phyloP scores from a whole-genome alignment of 2,888 invertebrate species.

The Thera obeliscata region DNA sequence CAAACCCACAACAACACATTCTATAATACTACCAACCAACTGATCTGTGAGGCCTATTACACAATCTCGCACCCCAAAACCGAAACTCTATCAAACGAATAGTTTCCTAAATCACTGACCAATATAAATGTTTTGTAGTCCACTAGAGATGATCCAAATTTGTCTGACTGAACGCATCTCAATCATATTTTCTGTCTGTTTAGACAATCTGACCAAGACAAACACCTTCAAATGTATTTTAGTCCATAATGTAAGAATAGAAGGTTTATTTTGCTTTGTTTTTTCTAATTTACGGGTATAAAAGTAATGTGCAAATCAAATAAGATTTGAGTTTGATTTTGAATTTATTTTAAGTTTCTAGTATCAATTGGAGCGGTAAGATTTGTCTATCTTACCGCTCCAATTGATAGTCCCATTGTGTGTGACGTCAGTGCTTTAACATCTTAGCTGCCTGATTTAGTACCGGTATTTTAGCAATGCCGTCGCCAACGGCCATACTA shows the following conservation, averaged over 20 bases:
- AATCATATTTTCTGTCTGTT: conserved; percentile 47
- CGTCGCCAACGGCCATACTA: conserved; percentile 40
- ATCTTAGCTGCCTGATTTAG: too few species aligned
- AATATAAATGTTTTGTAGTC: conserved; percentile 49
- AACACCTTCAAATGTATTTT: too few species aligned
- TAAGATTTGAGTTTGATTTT: too few species aligned
- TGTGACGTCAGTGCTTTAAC: background rate
- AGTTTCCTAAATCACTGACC: conserved; percentile 46
- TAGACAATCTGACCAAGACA: conserved; percentile 42
- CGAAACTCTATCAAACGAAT: conserved; percentile 32
- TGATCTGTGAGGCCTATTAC: too few species aligned
- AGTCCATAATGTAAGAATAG: background rate
- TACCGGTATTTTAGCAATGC: background rate
- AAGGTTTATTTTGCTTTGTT: conserved; percentile 4
- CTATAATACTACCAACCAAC: too few species aligned
- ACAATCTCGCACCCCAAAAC: background rate
- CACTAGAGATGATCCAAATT: conserved; percentile 48
- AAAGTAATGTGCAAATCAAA: too few species aligned
- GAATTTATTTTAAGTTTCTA: too few species aligned
- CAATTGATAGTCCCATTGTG: too few species aligned
- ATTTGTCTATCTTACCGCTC: too few species aligned
- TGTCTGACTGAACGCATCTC: conserved; percentile 48
- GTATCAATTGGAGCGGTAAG: too few species aligned
- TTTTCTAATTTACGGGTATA: background rate
- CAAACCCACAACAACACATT: too few species aligned